Conservation (phyloP, 2,113 vertebrate species). For the Ailurus styani region DNA sequence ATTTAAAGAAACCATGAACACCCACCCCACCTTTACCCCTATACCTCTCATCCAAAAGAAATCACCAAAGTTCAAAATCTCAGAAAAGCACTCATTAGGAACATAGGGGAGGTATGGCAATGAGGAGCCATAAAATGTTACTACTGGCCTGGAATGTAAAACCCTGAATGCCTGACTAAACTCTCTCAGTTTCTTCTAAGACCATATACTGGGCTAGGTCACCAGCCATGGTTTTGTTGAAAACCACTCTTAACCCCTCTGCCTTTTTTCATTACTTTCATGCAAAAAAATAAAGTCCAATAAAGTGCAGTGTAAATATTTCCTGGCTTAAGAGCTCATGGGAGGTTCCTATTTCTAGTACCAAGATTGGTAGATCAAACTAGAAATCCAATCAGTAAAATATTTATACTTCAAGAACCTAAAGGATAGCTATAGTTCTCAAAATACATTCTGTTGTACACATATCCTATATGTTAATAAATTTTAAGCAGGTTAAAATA, state of each 20-base stretch:
- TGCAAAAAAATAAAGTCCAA: not conserved
- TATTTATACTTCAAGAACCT: not conserved
- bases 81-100: not conserved
- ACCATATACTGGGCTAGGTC: not conserved
- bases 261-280: not conserved
- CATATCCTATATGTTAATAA: not conserved
- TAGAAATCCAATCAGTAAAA: not conserved
- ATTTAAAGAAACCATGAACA: not conserved
- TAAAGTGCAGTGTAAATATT: not conserved
- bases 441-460: not conserved
- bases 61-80: not conserved
- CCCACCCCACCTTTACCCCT: not conserved
- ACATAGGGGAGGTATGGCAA: no score
- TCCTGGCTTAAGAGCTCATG: not conserved
- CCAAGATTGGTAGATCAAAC: not conserved
- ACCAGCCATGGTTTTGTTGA: not conserved
- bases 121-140: rapidly evolving
- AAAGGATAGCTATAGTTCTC: not conserved
- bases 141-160: not conserved
- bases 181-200: not conserved
- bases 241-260: not conserved
- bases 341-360: not conserved
- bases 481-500: not conserved
- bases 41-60: not conserved
- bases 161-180: not conserved